Conservation (phyloP, 2,113 vertebrate species). For the Vombatus ursinus region DNA sequence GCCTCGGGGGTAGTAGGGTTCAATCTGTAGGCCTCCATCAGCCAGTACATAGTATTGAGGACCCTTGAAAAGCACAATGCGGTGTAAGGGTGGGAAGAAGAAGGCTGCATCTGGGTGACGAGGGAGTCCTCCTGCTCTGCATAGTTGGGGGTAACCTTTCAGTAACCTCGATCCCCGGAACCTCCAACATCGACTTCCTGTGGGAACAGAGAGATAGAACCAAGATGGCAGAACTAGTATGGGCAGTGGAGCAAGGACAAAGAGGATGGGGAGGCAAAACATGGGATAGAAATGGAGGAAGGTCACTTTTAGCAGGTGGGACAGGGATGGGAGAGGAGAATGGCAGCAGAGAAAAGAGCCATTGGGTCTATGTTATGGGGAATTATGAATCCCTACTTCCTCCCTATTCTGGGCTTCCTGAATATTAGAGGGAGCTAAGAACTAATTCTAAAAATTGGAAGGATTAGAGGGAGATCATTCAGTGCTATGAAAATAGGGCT, state of each 20-base stretch:
- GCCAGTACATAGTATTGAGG: slow-evolving; percentile 91
- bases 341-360: neutral
- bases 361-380: neutral
- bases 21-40: slow-evolving; percentile 82
- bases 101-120: slow-evolving; percentile 91
- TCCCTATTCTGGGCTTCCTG: neutral
- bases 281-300: neutral
- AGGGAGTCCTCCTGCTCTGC: slow-evolving; percentile 85
- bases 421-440: neutral
- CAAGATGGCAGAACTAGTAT: neutral
- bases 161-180: slow-evolving; percentile 83
- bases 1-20: slow-evolving; percentile 94
- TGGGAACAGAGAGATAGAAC: slow-evolving; percentile 8
- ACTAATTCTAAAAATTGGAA: neutral
- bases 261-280: neutral
- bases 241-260: too few relatives aligned
- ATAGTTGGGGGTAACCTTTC: slow-evolving; percentile 85
- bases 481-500: neutral
- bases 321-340: neutral
- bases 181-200: slow-evolving; percentile 94
- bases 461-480: neutral
- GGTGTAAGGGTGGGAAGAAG: slow-evolving; percentile 91
- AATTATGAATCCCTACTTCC: neutral
- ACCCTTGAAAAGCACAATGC: slow-evolving; percentile 93
- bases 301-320: too few relatives aligned